Percentiles rank a stretch among this genome's conserved stretches.
Conservation (phyloP, 1,140 invertebrate genomes). For the Neuroterus valhalla region DNA sequence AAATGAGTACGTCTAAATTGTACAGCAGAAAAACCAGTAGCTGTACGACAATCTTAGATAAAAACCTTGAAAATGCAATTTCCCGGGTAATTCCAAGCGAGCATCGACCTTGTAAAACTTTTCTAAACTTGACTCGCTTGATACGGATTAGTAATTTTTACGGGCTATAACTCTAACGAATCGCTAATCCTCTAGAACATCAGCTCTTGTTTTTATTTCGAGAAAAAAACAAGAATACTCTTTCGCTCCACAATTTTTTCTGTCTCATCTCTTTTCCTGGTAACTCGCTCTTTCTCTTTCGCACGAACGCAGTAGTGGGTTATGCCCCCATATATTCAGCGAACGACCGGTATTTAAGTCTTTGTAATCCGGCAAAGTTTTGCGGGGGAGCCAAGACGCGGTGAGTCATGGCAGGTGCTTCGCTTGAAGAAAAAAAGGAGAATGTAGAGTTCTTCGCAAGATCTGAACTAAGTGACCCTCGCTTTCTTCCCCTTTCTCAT, state of each 20-base stretch:
- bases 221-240: background rate
- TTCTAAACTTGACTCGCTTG: conserved; percentile 28
- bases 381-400: conserved; percentile 65
- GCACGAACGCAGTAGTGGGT: background rate
- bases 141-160: conserved; percentile 56
- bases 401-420: conserved; percentile 70
- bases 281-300: conserved; percentile 8
- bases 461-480: conserved; percentile 27
- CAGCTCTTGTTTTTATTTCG: conserved; percentile 16
- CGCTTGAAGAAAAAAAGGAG: conserved; percentile 33
- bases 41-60: background rate
- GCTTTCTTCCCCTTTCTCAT: background rate
- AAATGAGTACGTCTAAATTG: too few relatives aligned
- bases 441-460: conserved; percentile 5
- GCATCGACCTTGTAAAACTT: conserved; percentile 38
- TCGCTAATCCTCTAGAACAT: conserved; percentile 55
- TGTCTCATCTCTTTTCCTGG: background rate
- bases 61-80: conserved; percentile 4
- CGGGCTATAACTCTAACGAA: conserved; percentile 56
- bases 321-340: conserved; percentile 53
- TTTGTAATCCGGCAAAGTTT: conserved; percentile 68
- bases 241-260: conserved; percentile 44
- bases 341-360: conserved; percentile 67
- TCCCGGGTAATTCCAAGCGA: conserved; percentile 35
- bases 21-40: background rate